These are phyloP conservation scores for Dryomyza anilis DNA, from an alignment of 2,888 invertebrate genomes.

Conservation along the genomic window DNA sequence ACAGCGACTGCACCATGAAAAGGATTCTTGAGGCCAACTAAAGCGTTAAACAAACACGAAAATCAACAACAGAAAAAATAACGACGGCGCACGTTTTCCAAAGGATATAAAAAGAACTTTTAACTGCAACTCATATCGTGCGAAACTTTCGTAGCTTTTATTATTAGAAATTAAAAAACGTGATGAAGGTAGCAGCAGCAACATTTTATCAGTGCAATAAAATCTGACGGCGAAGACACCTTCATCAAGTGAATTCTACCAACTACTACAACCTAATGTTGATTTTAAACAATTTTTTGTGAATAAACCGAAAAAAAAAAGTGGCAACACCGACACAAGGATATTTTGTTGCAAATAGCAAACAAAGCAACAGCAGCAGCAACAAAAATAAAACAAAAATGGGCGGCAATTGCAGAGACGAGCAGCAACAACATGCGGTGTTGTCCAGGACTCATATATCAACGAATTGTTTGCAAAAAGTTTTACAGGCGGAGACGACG, in stretches of 20 bases:
- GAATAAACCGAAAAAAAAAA: background rate
- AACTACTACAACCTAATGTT: background rate
- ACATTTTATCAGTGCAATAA: conserved; percentile 26
- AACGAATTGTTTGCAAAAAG: conserved; percentile 5
- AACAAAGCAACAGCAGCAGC: too few relatives aligned
- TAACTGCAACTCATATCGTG: conserved; percentile 3
- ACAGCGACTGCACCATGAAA: background rate
- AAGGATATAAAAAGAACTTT: conserved; percentile 27
- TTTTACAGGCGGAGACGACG: background rate
- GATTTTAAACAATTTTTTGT: background rate
- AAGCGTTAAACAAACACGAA: conserved; percentile 21
- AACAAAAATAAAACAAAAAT: background rate
- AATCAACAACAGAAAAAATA: too few relatives aligned
- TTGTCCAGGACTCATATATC: conserved; percentile 24
- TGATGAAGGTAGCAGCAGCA: conserved; percentile 32
- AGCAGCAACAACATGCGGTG: background rate
- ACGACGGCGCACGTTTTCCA: conserved; percentile 15
- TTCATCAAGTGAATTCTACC: background rate
- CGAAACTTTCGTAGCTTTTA: conserved; percentile 11
- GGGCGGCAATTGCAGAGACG: background rate
- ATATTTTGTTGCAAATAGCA: conserved; percentile 30
- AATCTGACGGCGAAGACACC: background rate
- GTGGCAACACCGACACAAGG: conserved; percentile 18
- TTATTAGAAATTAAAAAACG: conserved; percentile 28
- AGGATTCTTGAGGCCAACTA: conserved; percentile 16